A percentile compares a stretch with the other conserved stretches of the same genome.
These are phyloP conservation scores for Lathronympha strigana DNA, from an alignment of 2,888 invertebrate species.

Conservation along the genomic window DNA sequence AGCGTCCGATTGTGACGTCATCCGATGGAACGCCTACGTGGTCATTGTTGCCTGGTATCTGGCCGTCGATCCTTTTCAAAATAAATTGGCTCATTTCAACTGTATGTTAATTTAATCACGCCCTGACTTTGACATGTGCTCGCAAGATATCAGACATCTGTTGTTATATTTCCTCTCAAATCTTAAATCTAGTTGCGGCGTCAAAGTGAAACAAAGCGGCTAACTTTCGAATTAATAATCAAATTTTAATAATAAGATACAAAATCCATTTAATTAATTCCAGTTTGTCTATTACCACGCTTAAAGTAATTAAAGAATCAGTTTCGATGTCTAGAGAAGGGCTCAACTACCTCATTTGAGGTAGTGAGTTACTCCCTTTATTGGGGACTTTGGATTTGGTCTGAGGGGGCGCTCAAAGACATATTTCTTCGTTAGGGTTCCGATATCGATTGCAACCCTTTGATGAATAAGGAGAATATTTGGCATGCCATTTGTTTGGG, in stretches of 20 bases:
- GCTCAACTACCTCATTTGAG: background rate
- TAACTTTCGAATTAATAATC: constrained; percentile 22
- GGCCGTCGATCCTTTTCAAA: constrained; percentile 8
- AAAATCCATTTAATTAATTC: constrained; percentile 40
- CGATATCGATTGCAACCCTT: constrained; percentile 58
- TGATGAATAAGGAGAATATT: constrained; percentile 36
- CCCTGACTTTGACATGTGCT: background rate
- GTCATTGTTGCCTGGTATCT: constrained; percentile 39
- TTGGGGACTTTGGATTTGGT: background rate
- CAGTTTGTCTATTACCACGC: constrained; percentile 40
- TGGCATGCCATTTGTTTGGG: constrained; percentile 31
- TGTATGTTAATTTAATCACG: constrained; percentile 15
- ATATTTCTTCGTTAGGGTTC: constrained; percentile 54
- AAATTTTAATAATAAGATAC: constrained; percentile 34
- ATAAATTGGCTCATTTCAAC: constrained; percentile 24
- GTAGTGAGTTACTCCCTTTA: background rate
- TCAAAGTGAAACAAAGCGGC: constrained; percentile 6
- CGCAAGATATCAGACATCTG: constrained; percentile 8
- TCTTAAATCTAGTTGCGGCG: constrained; percentile 1
- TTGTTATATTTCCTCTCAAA: background rate
- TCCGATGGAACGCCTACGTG: constrained; percentile 35
- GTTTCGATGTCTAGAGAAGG: constrained; percentile 23
- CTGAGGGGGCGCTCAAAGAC: constrained; percentile 54
- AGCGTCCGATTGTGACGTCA: constrained; percentile 54
- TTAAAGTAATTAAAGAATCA: constrained; percentile 42